Base-by-base conservation (phyloP, 1,140 invertebrate species). In the Magallana ariakensis region DNA sequence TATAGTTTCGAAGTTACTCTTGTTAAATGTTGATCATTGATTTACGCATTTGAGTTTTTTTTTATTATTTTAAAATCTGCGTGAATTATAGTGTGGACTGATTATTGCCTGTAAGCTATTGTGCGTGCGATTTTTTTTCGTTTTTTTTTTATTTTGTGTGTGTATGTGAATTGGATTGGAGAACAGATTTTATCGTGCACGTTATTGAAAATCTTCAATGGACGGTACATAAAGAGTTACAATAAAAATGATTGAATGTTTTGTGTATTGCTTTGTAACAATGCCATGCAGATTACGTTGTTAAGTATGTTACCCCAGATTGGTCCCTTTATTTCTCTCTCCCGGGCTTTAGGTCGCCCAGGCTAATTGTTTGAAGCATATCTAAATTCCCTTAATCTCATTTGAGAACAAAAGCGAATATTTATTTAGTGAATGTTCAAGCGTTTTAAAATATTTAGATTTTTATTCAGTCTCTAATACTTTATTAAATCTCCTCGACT, bases 341-440 rank as follows among this genome's bases (percentile, higher is more conserved):
- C 26, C 6, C 22, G 15, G 22, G 22, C 33, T 75, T 75, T 26
- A 26, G 66, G 66, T 26, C 66, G 66, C 22, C 22, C 10, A 33
- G 15, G 33, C 66, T 75, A 11, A 75, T 75, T 75, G 66, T 75
- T 75, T 75, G 66, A 75, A 75, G 19, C 33, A 19, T 75, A 75
- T 75, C 22, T 75, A 75, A 75, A 75, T 75, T 13, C 66, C 22
- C 26, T 75, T 75, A 75, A 75, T 75, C 66, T 75, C 66, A 75
- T 75, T 75, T 75, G 10, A 8, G 66, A 75, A 75, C 66, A 75
- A 75, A 75, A 13, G 22, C 22, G 66, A 26, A 75, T 75, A 75
- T 75, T 75, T 75, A 75, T 75, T 75, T 75, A 75, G 66, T 75
- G 66, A 75, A 75, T 75, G 66, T 75, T 75, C 66, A 75, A 75